Evolutionary conservation across 2,113 vertebrate genomes (phyloP).

Genomic region (Diglossa brunneiventris): DNA sequence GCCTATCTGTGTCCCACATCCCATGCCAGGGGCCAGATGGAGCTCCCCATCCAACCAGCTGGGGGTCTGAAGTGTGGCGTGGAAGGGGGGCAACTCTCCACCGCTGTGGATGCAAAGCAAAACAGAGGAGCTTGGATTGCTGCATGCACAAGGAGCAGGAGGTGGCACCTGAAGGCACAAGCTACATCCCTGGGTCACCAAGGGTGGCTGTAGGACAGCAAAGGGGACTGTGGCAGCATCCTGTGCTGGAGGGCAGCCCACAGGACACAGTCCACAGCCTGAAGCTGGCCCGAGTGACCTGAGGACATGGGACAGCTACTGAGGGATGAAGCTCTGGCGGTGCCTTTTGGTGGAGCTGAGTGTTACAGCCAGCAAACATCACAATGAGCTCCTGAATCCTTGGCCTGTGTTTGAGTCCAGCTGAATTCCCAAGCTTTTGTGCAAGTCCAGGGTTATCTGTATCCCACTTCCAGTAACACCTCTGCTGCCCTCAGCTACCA

Average conservation of each 20-base stretch:
- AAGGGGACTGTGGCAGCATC: neutral
- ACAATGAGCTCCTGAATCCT: neutral
- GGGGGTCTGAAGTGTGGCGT: neutral
- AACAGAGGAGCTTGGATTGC: neutral
- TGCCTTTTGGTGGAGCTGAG: neutral
- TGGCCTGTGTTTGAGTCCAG: neutral
- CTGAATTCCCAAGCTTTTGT: neutral
- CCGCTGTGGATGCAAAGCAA: neutral
- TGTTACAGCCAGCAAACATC: neutral
- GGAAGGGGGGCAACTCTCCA: neutral
- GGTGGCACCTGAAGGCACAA: neutral
- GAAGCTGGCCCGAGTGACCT: neutral
- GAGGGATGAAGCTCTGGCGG: neutral
- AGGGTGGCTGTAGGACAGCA: neutral
- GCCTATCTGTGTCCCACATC: rapidly evolving
- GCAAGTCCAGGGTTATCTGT: neutral
- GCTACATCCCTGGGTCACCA: neutral
- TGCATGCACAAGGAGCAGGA: neutral
- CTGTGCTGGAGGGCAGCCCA: neutral
- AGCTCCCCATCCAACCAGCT: neutral
- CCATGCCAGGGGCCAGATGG: neutral
- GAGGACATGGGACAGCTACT: neutral
- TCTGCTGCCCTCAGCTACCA: neutral
- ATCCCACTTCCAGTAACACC: neutral
- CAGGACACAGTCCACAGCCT: neutral